A percentile compares a stretch with the other conserved stretches of the same genome.
These are phyloP conservation scores for Athrips mouffetella DNA, from an alignment of 2,888 invertebrate species.

Conservation along the genomic window DNA sequence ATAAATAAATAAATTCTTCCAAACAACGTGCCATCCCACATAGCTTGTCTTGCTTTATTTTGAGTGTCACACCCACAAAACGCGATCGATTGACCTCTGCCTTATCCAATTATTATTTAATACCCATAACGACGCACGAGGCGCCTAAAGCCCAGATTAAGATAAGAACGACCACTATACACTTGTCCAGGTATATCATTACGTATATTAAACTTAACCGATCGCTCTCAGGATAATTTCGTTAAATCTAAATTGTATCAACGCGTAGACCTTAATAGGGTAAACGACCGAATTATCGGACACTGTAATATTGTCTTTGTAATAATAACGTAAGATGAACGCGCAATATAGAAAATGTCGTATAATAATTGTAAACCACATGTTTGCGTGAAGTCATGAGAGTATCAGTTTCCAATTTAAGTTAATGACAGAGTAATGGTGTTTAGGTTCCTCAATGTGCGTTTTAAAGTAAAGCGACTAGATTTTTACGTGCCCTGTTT, in stretches of 20 bases:
- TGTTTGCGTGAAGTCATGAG: not conserved
- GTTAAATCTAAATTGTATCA: constrained; percentile 70
- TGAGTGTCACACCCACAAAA: constrained; percentile 30
- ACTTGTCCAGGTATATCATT: constrained; percentile 65
- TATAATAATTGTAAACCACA: constrained; percentile 4
- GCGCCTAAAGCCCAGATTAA: constrained; percentile 69
- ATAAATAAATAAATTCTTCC: too few relatives aligned
- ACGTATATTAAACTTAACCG: constrained; percentile 56
- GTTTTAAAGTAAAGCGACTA: not conserved
- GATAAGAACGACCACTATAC: constrained; percentile 47
- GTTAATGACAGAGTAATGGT: constrained; percentile 3
- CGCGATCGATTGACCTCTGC: constrained; percentile 58
- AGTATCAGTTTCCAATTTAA: constrained; percentile 8
- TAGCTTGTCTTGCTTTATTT: constrained; percentile 10
- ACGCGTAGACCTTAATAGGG: constrained; percentile 47
- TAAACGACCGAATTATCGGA: constrained; percentile 3
- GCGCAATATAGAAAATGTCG: constrained; percentile 11
- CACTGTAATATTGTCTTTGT: constrained; percentile 38
- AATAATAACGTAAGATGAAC: constrained; percentile 25
- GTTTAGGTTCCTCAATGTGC: constrained; percentile 4
- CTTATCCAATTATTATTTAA: constrained; percentile 73
- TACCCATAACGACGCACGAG: constrained; percentile 57
- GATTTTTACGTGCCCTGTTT: constrained; percentile 5
- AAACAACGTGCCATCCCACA: constrained; percentile 1
- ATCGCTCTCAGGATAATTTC: constrained; percentile 48